A percentile compares a stretch with the other conserved stretches of the same genome.
Evolutionary conservation across 2,797 vertebrate species (phyloP).

Genomic region (Molossus molossus): DNA sequence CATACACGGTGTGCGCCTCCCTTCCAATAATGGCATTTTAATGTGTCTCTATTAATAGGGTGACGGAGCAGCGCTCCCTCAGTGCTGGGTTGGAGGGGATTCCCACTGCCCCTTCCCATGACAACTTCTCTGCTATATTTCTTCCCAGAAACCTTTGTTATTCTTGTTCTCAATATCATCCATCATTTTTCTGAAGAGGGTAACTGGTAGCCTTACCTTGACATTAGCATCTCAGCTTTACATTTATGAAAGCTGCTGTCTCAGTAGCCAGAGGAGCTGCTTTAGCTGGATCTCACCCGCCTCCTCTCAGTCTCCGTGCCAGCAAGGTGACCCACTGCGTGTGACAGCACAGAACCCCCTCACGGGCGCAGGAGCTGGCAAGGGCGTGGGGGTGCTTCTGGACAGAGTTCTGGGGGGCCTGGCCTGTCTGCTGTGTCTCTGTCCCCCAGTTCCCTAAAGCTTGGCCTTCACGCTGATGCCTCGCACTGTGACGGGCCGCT

Average conservation of each 20-base stretch:
- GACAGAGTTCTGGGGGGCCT: not conserved
- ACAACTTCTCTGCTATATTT: not conserved
- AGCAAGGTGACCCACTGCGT: not conserved
- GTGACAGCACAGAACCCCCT: not conserved
- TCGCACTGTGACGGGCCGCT: not conserved
- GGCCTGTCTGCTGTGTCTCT: not conserved
- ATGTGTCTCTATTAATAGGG: not conserved
- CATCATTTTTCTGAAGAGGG: conserved; percentile 47
- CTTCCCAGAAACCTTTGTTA: conserved; percentile 1
- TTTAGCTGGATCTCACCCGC: not conserved
- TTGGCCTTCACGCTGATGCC: not conserved
- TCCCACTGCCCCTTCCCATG: not conserved
- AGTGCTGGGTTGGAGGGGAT: not conserved
- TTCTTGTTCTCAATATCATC: not conserved
- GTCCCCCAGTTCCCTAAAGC: conserved; percentile 2
- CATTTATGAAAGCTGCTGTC: conserved; percentile 41
- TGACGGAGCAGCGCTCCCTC: not conserved
- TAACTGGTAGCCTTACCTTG: not conserved
- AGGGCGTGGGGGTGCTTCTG: conserved; percentile 48
- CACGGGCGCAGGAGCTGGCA: not conserved
- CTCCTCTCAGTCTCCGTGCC: not conserved
- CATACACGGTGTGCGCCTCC: not conserved
- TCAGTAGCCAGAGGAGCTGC: not conserved
- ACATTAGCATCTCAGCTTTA: not conserved
- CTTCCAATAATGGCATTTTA: not conserved